Evolutionary conservation across 2,797 vertebrate genomes (phyloP).

Genomic region (Tokudaia tokunoshimensis): DNA sequence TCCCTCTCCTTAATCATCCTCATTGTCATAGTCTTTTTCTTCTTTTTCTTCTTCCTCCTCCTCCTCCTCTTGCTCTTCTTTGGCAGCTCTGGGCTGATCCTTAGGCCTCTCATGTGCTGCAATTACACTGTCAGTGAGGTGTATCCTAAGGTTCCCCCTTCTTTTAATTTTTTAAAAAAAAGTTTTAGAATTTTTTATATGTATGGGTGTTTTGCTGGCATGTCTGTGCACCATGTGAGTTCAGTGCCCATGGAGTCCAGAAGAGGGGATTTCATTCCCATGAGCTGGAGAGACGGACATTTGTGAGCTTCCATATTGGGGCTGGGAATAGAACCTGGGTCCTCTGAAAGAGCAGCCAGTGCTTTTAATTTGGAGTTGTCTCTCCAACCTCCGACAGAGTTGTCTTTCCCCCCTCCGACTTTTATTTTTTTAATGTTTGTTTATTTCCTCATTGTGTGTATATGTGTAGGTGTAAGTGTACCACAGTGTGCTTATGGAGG

Average conservation of each 20-base stretch:
- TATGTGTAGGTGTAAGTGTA: not conserved
- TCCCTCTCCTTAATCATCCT: no score
- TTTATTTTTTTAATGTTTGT: not conserved
- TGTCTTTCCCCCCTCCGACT: not conserved
- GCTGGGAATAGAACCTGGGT: not conserved
- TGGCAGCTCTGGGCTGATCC: not conserved
- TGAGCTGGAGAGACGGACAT: not conserved
- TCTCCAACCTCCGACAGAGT: not conserved
- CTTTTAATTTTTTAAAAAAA: not conserved
- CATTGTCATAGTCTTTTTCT: no score
- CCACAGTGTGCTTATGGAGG: not conserved
- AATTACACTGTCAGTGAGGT: not conserved
- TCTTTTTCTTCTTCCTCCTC: no score
- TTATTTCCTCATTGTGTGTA: not conserved
- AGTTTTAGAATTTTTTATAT: not conserved
- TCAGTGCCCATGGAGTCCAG: not conserved
- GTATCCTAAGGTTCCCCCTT: not conserved
- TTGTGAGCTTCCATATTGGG: not conserved
- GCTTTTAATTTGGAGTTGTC: not conserved
- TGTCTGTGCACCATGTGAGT: not conserved
- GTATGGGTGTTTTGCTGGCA: not conserved
- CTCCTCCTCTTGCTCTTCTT: not conserved
- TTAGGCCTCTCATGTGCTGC: not conserved
- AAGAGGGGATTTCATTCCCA: not conserved
- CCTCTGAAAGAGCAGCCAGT: not conserved